Percentiles rank a stretch among this genome's conserved stretches.
Evolutionary conservation across 2,888 invertebrate genomes (phyloP).

Genomic region (Danaus chrysippus): DNA sequence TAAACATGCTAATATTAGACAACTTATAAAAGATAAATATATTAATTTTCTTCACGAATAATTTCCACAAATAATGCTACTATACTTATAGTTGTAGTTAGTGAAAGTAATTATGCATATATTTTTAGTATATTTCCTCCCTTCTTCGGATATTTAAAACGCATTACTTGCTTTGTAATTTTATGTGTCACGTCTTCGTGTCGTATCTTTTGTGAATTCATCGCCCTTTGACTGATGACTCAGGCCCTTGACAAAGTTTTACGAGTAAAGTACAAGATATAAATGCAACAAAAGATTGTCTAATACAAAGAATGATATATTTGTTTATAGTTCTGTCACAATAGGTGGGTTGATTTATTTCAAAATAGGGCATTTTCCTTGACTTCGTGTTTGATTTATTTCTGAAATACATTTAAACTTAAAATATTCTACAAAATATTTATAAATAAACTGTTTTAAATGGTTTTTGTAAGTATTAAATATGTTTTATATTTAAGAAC

Average conservation of each 20-base stretch:
- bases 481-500: background rate
- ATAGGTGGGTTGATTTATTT: conserved; percentile 33
- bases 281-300: conserved; percentile 15
- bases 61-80: too few relatives aligned
- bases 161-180: background rate
- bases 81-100: too few relatives aligned
- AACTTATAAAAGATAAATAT: too few relatives aligned
- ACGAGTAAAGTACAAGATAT: conserved; percentile 30
- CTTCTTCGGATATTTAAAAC: too few relatives aligned
- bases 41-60: too few relatives aligned
- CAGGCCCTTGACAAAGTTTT: conserved; percentile 38
- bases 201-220: conserved; percentile 15
- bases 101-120: too few relatives aligned
- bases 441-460: background rate
- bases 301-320: conserved; percentile 32
- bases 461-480: background rate
- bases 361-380: conserved; percentile 19
- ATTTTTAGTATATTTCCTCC: too few relatives aligned
- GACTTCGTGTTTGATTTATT: conserved; percentile 18
- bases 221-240: conserved; percentile 36
- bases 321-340: conserved; percentile 34
- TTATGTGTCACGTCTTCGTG: conserved; percentile 2
- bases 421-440: background rate
- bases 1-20: too few relatives aligned
- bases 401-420: background rate